Conservation (phyloP, 2,797 vertebrate species). For the Aphelocoma californica region DNA sequence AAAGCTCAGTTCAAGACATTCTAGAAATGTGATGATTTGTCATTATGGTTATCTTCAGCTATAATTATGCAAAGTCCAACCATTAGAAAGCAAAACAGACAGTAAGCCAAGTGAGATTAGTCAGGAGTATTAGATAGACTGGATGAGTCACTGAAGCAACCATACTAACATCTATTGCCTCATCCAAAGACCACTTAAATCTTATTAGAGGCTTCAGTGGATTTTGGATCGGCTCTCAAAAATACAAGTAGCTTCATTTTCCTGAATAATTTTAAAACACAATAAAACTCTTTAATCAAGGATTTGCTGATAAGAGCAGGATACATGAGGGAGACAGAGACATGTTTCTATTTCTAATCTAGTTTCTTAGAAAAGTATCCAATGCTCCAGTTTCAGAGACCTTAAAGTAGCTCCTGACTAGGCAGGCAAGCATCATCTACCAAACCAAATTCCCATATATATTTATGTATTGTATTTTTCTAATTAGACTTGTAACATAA, state of each 20-base stretch:
- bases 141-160: background rate
- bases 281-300: background rate
- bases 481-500: background rate
- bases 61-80: background rate
- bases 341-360: background rate
- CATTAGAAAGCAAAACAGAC: background rate
- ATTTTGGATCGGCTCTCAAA: background rate
- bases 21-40: background rate
- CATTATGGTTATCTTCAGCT: background rate
- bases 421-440: background rate
- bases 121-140: background rate
- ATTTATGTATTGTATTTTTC: background rate
- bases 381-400: accelerated
- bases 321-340: background rate
- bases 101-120: background rate
- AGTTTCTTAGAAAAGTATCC: background rate
- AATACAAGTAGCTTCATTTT: background rate
- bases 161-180: background rate
- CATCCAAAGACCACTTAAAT: background rate
- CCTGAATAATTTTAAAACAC: background rate
- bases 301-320: background rate
- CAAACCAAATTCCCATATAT: background rate
- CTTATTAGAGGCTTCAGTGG: background rate
- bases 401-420: background rate
- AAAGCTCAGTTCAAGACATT: background rate